Evolutionary conservation across 2,113 vertebrate genomes (phyloP), one percentile per base, ranked within the genome.

Genomic region (Cathartes aura): DNA sequence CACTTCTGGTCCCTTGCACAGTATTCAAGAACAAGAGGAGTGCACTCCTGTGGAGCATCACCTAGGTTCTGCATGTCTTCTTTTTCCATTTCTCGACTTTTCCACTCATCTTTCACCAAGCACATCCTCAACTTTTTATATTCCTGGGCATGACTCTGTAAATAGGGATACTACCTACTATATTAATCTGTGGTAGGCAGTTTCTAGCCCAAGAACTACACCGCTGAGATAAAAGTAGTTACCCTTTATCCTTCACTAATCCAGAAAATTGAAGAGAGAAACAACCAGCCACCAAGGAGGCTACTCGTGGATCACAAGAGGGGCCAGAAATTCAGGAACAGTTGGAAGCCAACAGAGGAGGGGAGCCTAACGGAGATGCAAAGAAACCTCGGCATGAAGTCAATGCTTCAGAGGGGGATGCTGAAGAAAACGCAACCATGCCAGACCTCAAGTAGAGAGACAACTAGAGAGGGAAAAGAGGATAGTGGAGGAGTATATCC

Each of bases 391-490:
- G 87, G 92, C 93, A 79, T 21, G 11, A 81, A 58, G 11, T 60
- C 58, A 42, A 0, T 29, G 32, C 67, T 93, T 92, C 62, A 64
- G 53, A 67, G 21, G 4, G 34, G 20, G 56, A 62, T 67, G 70
- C 56, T 85, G 78, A 26, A 85, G 76, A 72, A 90, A 88, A 48
- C 1, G 8, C 38, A 93, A 11, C 52, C 2, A 4, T 67, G 84
- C 93, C 90, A 94, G 95, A 74, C 62, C 67, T 86, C 95, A 93
- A 90, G 82, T 85, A 88, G 82, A 70, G 89, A 90, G 38, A 82
- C 17, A 90, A 86, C 34, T 76, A 55, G 50, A 63, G 63, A 78
- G 63, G 38, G 47, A 89, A 73, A 86, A 66, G 50, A 82, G 66
- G 88, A 66, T 40, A 42, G 75, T 74, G 88, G 66, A 88, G 76